These are phyloP conservation scores for Paradoxurus hermaphroditus DNA, from an alignment of 2,113 vertebrate genomes.

Conservation along the genomic window DNA sequence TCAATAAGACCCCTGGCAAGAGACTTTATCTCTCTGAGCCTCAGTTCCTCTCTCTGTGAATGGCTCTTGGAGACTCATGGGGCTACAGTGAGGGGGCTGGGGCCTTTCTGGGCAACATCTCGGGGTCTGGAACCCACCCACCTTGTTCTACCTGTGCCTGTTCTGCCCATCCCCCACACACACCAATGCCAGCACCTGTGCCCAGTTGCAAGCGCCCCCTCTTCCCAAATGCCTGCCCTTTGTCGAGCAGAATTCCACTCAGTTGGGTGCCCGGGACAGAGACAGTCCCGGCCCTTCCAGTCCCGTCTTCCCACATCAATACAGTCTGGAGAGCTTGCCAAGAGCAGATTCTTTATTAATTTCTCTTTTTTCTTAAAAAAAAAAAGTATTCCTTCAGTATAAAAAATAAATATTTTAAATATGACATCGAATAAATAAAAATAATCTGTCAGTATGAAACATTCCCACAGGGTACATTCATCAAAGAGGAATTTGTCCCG, in stretches of 20 bases:
- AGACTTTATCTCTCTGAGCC: neutral
- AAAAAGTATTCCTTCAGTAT: slow-evolving; percentile 74
- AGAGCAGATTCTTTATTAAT: slow-evolving; percentile 74
- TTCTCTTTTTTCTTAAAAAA: slow-evolving; percentile 63
- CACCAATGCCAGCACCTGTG: neutral
- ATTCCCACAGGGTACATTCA: slow-evolving; percentile 80
- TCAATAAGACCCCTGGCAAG: too few species aligned
- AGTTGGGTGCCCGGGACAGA: rapidly evolving
- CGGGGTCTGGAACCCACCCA: neutral
- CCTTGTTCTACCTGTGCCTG: neutral
- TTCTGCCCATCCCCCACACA: neutral
- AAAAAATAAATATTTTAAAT: slow-evolving; percentile 82
- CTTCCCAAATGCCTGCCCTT: neutral
- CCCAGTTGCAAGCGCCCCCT: neutral
- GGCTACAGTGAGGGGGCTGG: neutral
- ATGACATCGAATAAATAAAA: slow-evolving; percentile 80
- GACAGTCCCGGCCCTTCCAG: neutral
- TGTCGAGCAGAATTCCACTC: neutral
- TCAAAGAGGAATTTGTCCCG: slow-evolving; percentile 66
- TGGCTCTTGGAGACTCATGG: neutral
- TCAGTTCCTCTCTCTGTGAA: neutral
- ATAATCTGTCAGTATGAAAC: slow-evolving; percentile 79
- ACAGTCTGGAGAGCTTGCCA: slow-evolving; percentile 2
- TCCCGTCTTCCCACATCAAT: neutral
- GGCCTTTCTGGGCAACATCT: neutral